phyloP scores from a whole-genome alignment of 1,140 invertebrate genomes.

The Temnothorax curvispinosus region DNA sequence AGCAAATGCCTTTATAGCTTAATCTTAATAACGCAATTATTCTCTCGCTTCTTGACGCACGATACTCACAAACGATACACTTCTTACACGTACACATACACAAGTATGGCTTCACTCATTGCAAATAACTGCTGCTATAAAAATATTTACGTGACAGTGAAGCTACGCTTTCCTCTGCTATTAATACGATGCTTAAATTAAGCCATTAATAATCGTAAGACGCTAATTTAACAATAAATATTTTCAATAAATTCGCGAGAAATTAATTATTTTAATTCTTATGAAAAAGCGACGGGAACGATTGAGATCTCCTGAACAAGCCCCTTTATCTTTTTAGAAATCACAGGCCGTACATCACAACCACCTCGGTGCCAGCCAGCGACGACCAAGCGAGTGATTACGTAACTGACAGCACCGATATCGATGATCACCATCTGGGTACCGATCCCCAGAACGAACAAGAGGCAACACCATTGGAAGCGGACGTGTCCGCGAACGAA shows the following conservation, averaged over 20 bases:
- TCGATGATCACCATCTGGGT: conserved; percentile 66
- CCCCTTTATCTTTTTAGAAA: conserved; percentile 76
- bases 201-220: conserved; percentile 10
- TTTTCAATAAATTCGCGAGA: background rate
- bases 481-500: conserved; percentile 57
- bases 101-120: conserved; percentile 14
- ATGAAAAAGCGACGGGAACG: background rate
- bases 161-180: conserved; percentile 16
- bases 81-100: background rate
- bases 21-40: conserved; percentile 56
- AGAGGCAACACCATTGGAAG: conserved; percentile 60
- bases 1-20: conserved; percentile 50
- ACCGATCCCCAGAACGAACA: conserved; percentile 46
- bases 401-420: conserved; percentile 19
- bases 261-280: background rate
- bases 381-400: conserved; percentile 70
- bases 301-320: background rate
- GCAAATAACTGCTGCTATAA: background rate
- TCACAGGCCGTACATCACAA: conserved; percentile 81
- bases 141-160: background rate
- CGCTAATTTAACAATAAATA: conserved; percentile 7
- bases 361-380: conserved; percentile 80
- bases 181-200: conserved; percentile 30
- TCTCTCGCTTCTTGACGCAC: conserved; percentile 70
- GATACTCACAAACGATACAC: conserved; percentile 22